Base-by-base conservation (phyloP, 2,797 vertebrate species). In the Glyptemys insculpta region DNA sequence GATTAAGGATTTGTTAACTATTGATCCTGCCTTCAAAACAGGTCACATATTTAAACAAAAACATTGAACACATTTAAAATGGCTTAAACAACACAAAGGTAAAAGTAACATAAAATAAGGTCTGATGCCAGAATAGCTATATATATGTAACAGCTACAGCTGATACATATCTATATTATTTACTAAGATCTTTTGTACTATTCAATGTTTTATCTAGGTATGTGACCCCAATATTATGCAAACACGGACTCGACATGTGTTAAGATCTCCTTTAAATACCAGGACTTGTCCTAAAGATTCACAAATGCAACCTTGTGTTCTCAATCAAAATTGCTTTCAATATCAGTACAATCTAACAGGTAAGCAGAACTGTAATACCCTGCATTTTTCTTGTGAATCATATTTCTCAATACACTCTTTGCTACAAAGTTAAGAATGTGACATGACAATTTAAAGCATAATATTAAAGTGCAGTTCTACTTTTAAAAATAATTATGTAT, bases 261-360 rank as follows among this genome's bases (percentile, higher is more conserved):
- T 99, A 59, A 98, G 99, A 53, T 98, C 98, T 49, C 97, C 99
- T 1, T 89, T 97, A 88, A 97, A 95, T 4, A 97, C 98, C 1
- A 98, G 97, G 82, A 95, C 94, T 50, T 99, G 99, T 97, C 99
- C 99, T 4, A 98, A 99, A 92, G 97, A 96, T 54, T 97, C 98
- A 31, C 99, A 99, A 95, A 98, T 98, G 49, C 99, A 99, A 89
- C 98, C 98, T n/a, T 99, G 99, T 82, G 72, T 99, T 90, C 98
- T 99, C 92, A 99, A 99, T 97, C 98, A 98, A 96, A 99, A 99
- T 91, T 99, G 99, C 98, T 99, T 99, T 98, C 99, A 98, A 9
- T 99, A 99, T 97, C 98, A 98, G 47, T 99, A 99, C 98, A 98
- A 98, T 94, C 96, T 99, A 94, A 99, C 99, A 98, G 99, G 99